Evolutionary conservation across 35 echinoderm and acorn worm genomes (phyloP), one percentile per base, ranked within the genome.

Genomic region (Ptychodera flava): DNA sequence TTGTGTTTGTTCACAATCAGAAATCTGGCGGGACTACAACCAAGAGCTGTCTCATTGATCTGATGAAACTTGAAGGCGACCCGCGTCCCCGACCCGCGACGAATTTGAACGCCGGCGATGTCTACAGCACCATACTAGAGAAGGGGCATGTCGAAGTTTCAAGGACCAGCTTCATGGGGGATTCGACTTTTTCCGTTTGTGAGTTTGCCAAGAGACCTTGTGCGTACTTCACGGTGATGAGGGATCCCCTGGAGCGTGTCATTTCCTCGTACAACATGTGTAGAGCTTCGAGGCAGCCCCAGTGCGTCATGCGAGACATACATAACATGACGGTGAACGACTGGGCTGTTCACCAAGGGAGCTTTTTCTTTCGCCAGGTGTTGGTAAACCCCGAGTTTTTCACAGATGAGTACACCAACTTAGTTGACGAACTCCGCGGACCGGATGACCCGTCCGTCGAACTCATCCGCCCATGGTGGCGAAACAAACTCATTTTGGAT

Each of bases 171-270:
- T 92, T 87, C 16, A 90, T 94, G 80, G 96, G 96, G 22, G 96
- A 93, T 22, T 99, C 94, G 90, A 28, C 93, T 1, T 99, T 99
- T 83, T 92, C 92, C 1, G 30, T 94, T 15, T 99, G 96, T 81
- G 90, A 99, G 35, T 85, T 88, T n/a, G 36, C 37, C 32, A 85
- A 45, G 0, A 34, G 84, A 36, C 88, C 96, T 28, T 90, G 88
- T 78, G 83, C 88, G 0, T 85, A 90, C 78, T 90, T 90, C 37
- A 90, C 88, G 2, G 82, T 90, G 36, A 31, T 90, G 28, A 29
- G 88, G 30, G 82, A 90, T 30, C 88, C 88, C 1, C 15, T 36
- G 28, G 88, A 90, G 0, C 29, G 88, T 22, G 52, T 90, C 0
- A 83, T 90, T 77, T 90, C 88, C 1, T 83, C 88, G 1, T 84